Base-by-base conservation (phyloP, 2,888 invertebrate species). In the Anthophora plumipes region DNA sequence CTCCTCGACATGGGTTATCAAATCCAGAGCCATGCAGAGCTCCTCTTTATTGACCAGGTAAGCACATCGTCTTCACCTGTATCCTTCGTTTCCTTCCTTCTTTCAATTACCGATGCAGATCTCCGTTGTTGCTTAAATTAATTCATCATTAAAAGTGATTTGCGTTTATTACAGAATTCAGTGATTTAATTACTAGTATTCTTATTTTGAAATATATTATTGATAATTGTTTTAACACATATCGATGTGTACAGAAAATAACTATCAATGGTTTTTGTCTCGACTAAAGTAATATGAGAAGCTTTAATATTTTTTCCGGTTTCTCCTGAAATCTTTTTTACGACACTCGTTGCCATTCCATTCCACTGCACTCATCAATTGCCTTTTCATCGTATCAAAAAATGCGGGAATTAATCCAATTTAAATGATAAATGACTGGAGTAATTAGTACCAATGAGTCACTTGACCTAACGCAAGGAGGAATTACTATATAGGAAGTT, bases 1-100 rank as follows among this genome's bases (percentile, higher is more conserved):
- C 94, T 96, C 39, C 94, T 98, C 78, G 98, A 98, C 90, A 95
- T 97, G 91, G 97, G 98, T 0, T 97, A 98, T 91, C 95, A 97
- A 80, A 94, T 98, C 84, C 96, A 98, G 94, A 97, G 97, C 93
- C 96, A 97, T 82, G 97, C 97, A 85, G 98, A 98, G 94, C 95
- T 98, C 83, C 94, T 98, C 61, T 98, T 98, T 94, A 95, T 98
- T 63, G 97, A 98, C 94, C 94, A 95, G 94, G 95, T 94, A 85
- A 20, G 43, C 20, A 20, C 39, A 54, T 46, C 50, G 39, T 6
- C 55, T 55, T 5, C 25, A 41, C 52, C 46, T 39, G 20, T 12
- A 9, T 0, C 31, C 20, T 25, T 55, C 63, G 37, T 39, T 11
- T 73, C 25, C 31, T 31, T 31, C 31, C 31, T 37, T n/a, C 5